Base-by-base conservation (phyloP, 2,113 vertebrate genomes). In the Rallus limicola region DNA sequence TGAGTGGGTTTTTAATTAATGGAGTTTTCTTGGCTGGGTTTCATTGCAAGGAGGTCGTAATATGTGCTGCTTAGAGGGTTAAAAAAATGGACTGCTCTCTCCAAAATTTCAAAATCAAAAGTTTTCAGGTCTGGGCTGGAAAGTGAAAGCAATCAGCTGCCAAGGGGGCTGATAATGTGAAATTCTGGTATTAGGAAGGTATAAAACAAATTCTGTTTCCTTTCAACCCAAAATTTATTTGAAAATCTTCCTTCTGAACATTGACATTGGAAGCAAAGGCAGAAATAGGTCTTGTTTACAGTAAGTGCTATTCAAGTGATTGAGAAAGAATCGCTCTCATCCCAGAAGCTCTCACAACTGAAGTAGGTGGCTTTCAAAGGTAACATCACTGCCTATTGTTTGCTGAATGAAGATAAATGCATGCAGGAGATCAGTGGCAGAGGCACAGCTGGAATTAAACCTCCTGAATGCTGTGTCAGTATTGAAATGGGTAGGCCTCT, bases 181-280 rank as follows among this genome's bases (percentile, higher is more conserved):
- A 69, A 88, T 12, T 48, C 44, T 58, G 13, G 11, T 76, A 28
- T 59, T 75, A 10, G 29, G 44, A 70, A 82, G 20, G 10, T 78
- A 74, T 70, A 77, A 68, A 42, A 44, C 44, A 29, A 4, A 6
- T 48, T 48, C 48, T 46, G 44, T 46, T 46, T 46, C 0, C 0
- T 48, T 91, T 31, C 13, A 53, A 29, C 12, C 2, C 8, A 10
- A 82, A 79, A 56, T 42, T 28, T 56, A 40, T 76, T 48, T 77
- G 40, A n/a, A 85, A 83, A 28, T 3, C 12, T 78, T 63, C 55
- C 71, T 23, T 6, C 3, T 52, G 34, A 36, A 10, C 13, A 36
- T 4, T 83, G n/a, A 6, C 1, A 4, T 15, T 20, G n/a, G 11
- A 2, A 36, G 6, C 25, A 65, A 34, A 63, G 64, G n/a, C 18